Percentiles rank a stretch among this genome's conserved stretches.
phyloP scores from a whole-genome alignment of 2,797 vertebrate genomes.

The Thripadectes ignobilis region DNA sequence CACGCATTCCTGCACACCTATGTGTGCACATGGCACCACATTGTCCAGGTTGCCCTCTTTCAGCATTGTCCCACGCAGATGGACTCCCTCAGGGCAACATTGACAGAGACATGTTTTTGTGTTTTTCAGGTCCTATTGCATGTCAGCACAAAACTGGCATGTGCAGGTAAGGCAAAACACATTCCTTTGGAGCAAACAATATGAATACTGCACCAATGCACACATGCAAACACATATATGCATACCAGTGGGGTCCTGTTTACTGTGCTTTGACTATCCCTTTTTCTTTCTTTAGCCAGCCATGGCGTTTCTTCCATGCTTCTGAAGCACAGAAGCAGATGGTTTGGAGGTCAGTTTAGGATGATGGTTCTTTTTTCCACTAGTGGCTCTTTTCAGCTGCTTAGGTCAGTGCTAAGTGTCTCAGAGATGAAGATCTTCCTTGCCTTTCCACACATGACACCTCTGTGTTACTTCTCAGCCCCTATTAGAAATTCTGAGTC shows the following conservation, averaged over 20 bases:
- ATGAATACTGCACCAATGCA: accelerated
- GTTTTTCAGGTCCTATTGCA: not conserved
- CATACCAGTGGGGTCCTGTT: not conserved
- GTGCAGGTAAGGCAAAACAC: not conserved
- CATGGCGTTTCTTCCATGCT: not conserved
- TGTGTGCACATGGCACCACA: accelerated
- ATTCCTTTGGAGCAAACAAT: not conserved
- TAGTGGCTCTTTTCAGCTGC: not conserved
- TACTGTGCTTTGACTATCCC: not conserved
- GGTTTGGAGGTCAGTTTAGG: not conserved
- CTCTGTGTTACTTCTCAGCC: not conserved
- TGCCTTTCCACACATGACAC: not conserved
- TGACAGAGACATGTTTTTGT: not conserved
- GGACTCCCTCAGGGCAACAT: not conserved
- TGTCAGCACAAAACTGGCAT: not conserved
- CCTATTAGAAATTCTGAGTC: slow-evolving; percentile 5
- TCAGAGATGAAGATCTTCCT: not conserved
- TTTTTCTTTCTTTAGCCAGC: not conserved
- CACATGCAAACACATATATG: accelerated
- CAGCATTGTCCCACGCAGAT: not conserved
- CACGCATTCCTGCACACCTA: not conserved
- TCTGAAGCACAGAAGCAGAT: not conserved
- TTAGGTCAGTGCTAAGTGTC: not conserved
- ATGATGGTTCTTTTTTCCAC: not conserved
- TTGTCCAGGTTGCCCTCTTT: not conserved